These are phyloP conservation scores for Liopterus haemorrhoidalis DNA, from an alignment of 2,888 invertebrate genomes.

Conservation along the genomic window DNA sequence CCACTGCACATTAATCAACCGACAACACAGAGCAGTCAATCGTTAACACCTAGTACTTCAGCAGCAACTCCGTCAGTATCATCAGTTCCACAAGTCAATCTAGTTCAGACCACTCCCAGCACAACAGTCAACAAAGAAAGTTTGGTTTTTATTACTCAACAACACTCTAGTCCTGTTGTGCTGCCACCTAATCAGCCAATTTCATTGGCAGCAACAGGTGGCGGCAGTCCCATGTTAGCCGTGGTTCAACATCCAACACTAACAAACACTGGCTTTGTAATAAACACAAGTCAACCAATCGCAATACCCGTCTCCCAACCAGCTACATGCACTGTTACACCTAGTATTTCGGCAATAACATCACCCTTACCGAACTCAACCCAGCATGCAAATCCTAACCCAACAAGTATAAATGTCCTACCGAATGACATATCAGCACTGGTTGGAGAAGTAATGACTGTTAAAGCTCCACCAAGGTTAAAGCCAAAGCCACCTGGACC, in stretches of 20 bases:
- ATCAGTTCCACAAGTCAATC: no score
- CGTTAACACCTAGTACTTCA: constrained; percentile 7
- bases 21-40: constrained; percentile 10
- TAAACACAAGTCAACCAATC: constrained; percentile 40
- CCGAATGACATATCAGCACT: constrained; percentile 39
- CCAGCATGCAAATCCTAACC: neutral
- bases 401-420: constrained; percentile 17
- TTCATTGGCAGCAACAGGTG: constrained; percentile 29
- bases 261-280: neutral
- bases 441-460: constrained; percentile 38
- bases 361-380: constrained; percentile 2
- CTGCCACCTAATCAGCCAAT: constrained; percentile 36
- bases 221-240: constrained; percentile 32
- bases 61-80: constrained; percentile 15
- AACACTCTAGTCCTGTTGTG: constrained; percentile 27
- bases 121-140: constrained; percentile 22
- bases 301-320: constrained; percentile 22
- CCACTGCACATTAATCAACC: constrained; percentile 18
- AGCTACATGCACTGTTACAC: constrained; percentile 29
- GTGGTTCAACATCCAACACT: constrained; percentile 33
- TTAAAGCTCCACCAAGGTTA: constrained; percentile 46
- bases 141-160: constrained; percentile 30
- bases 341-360: constrained; percentile 7
- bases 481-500: constrained; percentile 48
- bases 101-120: constrained; percentile 9